Base-by-base conservation (phyloP, 92 coral and sea anemone species). In the Ricordea florida region DNA sequence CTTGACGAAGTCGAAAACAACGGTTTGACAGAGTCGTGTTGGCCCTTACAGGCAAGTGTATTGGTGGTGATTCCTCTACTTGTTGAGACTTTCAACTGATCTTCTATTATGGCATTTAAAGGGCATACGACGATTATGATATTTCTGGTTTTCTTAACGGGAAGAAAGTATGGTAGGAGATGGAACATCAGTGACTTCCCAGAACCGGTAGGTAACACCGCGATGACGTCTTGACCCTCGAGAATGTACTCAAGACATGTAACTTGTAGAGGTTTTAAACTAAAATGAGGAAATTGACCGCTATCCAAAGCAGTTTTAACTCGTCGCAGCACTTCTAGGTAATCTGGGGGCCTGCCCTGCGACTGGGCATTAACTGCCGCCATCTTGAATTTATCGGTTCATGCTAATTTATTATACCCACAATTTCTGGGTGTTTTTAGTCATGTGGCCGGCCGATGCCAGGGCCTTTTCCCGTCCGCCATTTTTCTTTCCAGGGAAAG, bases 141-240 rank as follows among this genome's bases (percentile, higher is more conserved):
- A 47, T 47, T 47, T 47, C 55, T 47, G 55, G 55, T 18, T 47
- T 47, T 47, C 55, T n/a, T 47, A 47, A 47, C 55, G 22, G 55
- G 55, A 47, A n/a, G n/a, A n/a, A n/a, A n/a, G n/a, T n/a, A n/a
- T n/a, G n/a, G n/a, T n/a, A n/a, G n/a, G n/a, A n/a, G n/a, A n/a
- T n/a, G n/a, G n/a, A n/a, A n/a, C n/a, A n/a, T n/a, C n/a, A n/a
- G n/a, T n/a, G n/a, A n/a, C n/a, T n/a, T n/a, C n/a, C n/a, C n/a
- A n/a, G n/a, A n/a, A n/a, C n/a, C n/a, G n/a, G n/a, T n/a, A 25
- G 49, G 49, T 43, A 43, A 4, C 6, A 43, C 49, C 49, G 49
- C 49, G 49, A 43, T 43, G 49, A 43, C 49, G 49, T 43, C 49
- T 43, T 43, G 49, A 43, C 49, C 49, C 10, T 43, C 18, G 49